Conservation (phyloP, 2,113 vertebrate genomes). For the Mastomys coucha region DNA sequence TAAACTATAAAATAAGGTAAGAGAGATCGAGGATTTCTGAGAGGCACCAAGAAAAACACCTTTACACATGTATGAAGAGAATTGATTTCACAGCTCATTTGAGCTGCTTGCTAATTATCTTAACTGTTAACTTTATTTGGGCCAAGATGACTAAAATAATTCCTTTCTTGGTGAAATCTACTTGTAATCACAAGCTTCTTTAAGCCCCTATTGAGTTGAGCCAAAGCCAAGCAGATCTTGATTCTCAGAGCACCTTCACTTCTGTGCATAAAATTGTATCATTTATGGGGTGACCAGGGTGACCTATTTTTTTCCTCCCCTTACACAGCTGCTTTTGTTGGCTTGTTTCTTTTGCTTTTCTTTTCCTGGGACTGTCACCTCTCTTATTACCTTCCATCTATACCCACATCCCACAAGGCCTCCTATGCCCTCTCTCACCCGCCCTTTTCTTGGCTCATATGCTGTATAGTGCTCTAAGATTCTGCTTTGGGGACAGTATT, state of each 20-base stretch:
- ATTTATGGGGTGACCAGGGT: neutral
- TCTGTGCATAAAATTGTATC: neutral
- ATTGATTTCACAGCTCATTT: slow-evolving; percentile 6
- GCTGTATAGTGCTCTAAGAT: neutral
- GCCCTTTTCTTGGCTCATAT: neutral
- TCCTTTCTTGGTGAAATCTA: slow-evolving; percentile 4
- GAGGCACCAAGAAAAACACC: neutral
- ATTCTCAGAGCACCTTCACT: neutral
- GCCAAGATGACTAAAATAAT: slow-evolving; percentile 14
- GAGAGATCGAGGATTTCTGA: neutral
- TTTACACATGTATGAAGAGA: neutral
- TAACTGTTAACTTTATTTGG: slow-evolving; percentile 7
- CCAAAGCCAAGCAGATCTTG: neutral
- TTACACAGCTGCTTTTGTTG: neutral
- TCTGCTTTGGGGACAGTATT: neutral
- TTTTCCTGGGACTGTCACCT: neutral
- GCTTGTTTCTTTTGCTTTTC: neutral
- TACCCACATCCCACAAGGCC: neutral
- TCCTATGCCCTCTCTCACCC: neutral
- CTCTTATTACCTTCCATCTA: neutral
- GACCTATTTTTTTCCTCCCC: neutral
- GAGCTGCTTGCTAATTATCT: neutral
- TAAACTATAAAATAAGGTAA: neutral
- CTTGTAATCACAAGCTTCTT: neutral
- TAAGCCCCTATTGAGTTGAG: neutral